phyloP scores from a whole-genome alignment of 2,797 vertebrate species.

The Pogoniulus pusillus region DNA sequence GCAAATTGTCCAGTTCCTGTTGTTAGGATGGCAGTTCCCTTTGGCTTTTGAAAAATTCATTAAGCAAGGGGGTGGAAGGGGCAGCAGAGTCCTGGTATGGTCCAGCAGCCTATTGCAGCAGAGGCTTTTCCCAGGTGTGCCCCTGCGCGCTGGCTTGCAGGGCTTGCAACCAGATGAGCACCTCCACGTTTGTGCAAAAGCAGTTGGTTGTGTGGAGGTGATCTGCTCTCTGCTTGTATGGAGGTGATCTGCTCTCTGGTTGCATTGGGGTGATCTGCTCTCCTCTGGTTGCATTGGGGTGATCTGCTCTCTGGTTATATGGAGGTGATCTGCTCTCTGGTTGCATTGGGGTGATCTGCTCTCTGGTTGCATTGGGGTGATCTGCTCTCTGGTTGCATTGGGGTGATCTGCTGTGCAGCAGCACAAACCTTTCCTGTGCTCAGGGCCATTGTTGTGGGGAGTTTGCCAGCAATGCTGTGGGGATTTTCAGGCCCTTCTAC shows the following conservation, averaged over 20 bases:
- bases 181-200: not conserved
- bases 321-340: not conserved
- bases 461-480: constrained; percentile 19
- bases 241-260: not conserved
- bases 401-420: not conserved
- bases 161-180: not conserved
- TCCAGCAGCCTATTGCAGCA: constrained; percentile 43
- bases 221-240: not conserved
- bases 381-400: not conserved
- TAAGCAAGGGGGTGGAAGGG: not conserved
- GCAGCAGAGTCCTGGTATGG: constrained; percentile 25
- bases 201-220: not conserved
- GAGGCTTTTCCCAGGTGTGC: constrained; percentile 9
- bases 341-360: too few relatives aligned
- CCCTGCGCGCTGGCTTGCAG: not conserved
- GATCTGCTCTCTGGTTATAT: not conserved
- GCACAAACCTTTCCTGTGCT: not conserved
- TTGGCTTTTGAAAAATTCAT: constrained; percentile 63
- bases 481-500: constrained; percentile 37
- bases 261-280: too few relatives aligned
- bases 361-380: not conserved
- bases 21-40: constrained; percentile 64
- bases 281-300: too few relatives aligned
- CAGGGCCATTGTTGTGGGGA: not conserved
- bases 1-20: constrained; percentile 67